Conservation (phyloP, 2,797 vertebrate species). For the Acipenser oxyrinchus region DNA sequence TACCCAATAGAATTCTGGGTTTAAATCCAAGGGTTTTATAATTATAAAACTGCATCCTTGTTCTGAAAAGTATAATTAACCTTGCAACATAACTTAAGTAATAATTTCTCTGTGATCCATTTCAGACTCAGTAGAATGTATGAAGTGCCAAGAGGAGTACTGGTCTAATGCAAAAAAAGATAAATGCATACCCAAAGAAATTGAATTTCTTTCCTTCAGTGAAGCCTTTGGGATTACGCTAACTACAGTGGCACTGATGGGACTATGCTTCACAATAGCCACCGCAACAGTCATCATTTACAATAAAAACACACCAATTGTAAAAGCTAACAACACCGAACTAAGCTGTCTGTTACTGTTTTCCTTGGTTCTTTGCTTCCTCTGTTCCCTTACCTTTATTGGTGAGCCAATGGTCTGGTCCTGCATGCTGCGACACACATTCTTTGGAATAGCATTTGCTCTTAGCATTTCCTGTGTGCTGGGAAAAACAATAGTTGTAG, state of each 20-base stretch:
- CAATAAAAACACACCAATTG: slow-evolving; percentile 52
- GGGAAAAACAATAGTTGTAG: slow-evolving; percentile 65
- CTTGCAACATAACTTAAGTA: not conserved
- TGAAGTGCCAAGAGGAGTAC: slow-evolving; percentile 55
- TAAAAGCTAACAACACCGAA: slow-evolving; percentile 64
- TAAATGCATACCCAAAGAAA: slow-evolving; percentile 56
- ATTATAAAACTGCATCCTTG: not conserved
- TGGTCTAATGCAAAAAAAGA: slow-evolving; percentile 60
- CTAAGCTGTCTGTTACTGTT: slow-evolving; percentile 67
- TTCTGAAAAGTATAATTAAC: no score
- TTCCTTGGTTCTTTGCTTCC: slow-evolving; percentile 63
- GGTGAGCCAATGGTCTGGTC: slow-evolving; percentile 61
- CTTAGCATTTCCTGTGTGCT: slow-evolving; percentile 66
- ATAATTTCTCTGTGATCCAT: not conserved
- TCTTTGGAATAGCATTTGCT: slow-evolving; percentile 62
- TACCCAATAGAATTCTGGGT: no score
- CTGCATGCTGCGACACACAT: slow-evolving; percentile 65
- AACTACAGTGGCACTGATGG: slow-evolving; percentile 50
- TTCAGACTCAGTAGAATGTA: slow-evolving; percentile 65
- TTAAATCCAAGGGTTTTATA: not conserved
- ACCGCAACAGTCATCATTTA: slow-evolving; percentile 50
- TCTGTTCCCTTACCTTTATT: slow-evolving; percentile 65
- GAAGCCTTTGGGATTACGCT: slow-evolving; percentile 59
- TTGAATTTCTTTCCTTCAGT: slow-evolving; percentile 62
- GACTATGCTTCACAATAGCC: slow-evolving; percentile 47